Evolutionary conservation across 2,113 vertebrate species (phyloP).

Genomic region (Microcebus murinus): DNA sequence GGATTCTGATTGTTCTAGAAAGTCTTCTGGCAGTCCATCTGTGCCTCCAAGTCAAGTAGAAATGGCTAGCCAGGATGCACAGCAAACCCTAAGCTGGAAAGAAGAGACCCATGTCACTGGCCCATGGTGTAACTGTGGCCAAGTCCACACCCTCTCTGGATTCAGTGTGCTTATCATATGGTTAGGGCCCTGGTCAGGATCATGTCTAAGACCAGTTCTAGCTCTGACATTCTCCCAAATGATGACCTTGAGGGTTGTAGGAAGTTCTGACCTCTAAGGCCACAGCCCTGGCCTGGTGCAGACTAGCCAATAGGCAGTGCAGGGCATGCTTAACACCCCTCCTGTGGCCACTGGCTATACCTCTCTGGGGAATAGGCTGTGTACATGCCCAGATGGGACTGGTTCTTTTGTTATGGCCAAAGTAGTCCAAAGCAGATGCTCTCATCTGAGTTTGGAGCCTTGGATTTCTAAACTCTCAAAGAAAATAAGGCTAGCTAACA

Average conservation of each 20-base stretch:
- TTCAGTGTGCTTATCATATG: not conserved
- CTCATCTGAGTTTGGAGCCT: slow-evolving; percentile 9
- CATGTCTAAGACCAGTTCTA: not conserved
- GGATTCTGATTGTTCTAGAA: not conserved
- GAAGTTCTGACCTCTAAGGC: not conserved
- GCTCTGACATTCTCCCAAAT: not conserved
- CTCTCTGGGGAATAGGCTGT: not conserved
- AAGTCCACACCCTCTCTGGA: not conserved
- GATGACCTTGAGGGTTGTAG: not conserved
- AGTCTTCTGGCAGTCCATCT: not conserved
- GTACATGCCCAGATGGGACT: too few relatives aligned
- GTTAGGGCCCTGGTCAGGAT: not conserved
- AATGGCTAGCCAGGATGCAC: not conserved
- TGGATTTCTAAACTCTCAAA: slow-evolving; percentile 58
- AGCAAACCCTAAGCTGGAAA: not conserved
- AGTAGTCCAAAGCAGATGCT: not conserved
- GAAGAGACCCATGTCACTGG: not conserved
- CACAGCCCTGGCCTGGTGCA: not conserved
- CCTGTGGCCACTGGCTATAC: not conserved
- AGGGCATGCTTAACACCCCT: not conserved
- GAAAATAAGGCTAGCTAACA: slow-evolving; percentile 43
- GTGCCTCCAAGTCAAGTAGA: not conserved
- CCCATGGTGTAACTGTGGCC: not conserved
- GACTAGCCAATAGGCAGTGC: not conserved
- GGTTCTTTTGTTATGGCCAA: slow-evolving; percentile 59